These are phyloP conservation scores for Theretra japonica DNA, from an alignment of 2,888 invertebrate species.

Conservation along the genomic window DNA sequence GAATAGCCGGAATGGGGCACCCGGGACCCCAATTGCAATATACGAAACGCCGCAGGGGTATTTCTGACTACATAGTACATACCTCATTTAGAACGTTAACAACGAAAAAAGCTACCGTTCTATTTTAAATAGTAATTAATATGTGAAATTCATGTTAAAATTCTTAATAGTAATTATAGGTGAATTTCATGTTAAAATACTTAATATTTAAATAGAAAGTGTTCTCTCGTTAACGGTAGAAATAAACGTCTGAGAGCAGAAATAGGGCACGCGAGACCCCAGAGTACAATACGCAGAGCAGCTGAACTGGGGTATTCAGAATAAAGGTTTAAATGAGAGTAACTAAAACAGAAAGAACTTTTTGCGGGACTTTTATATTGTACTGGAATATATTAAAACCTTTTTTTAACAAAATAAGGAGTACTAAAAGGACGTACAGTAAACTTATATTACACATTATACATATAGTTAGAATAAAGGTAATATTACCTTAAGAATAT, in stretches of 20 bases:
- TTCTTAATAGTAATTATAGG: neutral
- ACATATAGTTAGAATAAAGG: no score
- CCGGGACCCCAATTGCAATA: neutral
- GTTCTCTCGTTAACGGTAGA: neutral
- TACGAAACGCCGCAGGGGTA: neutral
- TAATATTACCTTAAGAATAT: no score
- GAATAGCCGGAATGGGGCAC: neutral
- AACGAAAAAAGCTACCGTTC: neutral
- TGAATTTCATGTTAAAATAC: neutral
- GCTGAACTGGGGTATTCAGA: neutral
- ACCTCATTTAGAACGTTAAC: slow-evolving; percentile 1
- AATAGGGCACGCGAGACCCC: slow-evolving; percentile 9
- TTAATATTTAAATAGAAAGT: neutral
- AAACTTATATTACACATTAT: no score
- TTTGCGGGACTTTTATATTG: neutral
- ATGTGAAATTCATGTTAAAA: neutral
- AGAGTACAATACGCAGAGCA: neutral
- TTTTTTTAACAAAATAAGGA: neutral
- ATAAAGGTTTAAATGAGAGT: slow-evolving; percentile 10
- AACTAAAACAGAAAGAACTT: neutral
- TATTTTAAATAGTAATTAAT: neutral
- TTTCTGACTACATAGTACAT: neutral
- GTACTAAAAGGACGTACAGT: no score
- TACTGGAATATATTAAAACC: neutral
- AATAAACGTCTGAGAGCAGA: neutral